Evolutionary conservation across 2,113 vertebrate genomes (phyloP).

Genomic region (Morone chrysops): DNA sequence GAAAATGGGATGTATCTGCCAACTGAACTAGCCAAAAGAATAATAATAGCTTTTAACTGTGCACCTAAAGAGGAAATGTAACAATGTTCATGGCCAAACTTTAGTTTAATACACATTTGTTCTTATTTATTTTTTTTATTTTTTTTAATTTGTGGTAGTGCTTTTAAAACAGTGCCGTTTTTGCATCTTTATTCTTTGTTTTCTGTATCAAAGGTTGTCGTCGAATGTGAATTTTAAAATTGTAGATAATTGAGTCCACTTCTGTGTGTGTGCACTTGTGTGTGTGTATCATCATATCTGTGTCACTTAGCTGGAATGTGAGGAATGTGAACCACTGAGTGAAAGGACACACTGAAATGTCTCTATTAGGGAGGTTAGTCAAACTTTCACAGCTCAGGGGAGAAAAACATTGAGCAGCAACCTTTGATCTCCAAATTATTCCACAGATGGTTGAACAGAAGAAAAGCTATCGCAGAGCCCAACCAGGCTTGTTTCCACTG

Average conservation of each 20-base stretch:
- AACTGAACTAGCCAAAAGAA: not conserved
- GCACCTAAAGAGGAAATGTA: not conserved
- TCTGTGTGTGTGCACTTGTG: conserved; percentile 10
- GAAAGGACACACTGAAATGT: conserved; percentile 59
- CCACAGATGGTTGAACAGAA: conserved; percentile 42
- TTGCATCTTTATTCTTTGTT: not conserved
- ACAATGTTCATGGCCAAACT: not conserved
- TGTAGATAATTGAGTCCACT: not conserved
- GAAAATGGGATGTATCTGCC: not conserved
- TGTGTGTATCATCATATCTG: conserved; percentile 44
- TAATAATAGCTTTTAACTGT: not conserved
- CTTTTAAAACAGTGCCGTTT: not conserved
- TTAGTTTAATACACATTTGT: not conserved
- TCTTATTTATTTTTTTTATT: not conserved
- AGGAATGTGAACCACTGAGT: conserved; percentile 59
- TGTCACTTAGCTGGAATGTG: conserved; percentile 67
- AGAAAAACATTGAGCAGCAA: conserved; percentile 61
- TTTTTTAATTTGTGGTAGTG: not conserved
- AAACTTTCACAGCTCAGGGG: conserved; percentile 50
- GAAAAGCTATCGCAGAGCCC: not conserved
- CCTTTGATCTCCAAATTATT: conserved; percentile 56
- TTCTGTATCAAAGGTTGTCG: not conserved
- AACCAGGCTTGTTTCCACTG: conserved; percentile 8
- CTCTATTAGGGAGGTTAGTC: conserved; percentile 46
- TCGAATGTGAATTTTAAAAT: conserved; percentile 11